Evolutionary conservation across 2,113 vertebrate species (phyloP).

Genomic region (Phalacrocorax carbo): DNA sequence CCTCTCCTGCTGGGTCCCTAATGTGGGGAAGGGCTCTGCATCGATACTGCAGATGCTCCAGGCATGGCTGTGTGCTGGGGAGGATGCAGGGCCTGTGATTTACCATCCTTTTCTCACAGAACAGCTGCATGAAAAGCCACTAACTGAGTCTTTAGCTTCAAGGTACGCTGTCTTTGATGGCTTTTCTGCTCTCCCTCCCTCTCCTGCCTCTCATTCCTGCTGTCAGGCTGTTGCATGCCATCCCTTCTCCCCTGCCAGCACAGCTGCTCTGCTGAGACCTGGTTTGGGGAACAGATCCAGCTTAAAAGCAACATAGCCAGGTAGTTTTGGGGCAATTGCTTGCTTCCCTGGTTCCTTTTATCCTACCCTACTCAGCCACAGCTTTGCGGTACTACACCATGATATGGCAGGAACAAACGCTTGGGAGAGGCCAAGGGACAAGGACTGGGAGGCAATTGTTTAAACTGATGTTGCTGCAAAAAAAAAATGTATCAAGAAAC

Average conservation of each 20-base stretch:
- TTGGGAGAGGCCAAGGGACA: not conserved
- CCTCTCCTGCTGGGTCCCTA: not conserved
- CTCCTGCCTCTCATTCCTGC: not conserved
- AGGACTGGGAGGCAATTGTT: not conserved
- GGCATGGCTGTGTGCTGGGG: not conserved
- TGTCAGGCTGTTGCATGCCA: not conserved
- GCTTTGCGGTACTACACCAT: not conserved
- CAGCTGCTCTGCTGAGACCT: not conserved
- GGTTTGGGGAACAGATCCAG: not conserved
- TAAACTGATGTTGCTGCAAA: not conserved
- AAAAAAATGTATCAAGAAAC: not conserved
- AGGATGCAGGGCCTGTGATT: not conserved
- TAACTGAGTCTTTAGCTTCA: not conserved
- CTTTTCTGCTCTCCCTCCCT: not conserved
- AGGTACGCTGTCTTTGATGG: not conserved
- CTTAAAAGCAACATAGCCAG: not conserved
- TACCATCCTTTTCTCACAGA: not conserved
- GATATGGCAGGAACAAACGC: not conserved
- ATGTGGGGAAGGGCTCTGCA: not conserved
- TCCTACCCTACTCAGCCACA: not conserved
- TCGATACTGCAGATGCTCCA: fast-evolving
- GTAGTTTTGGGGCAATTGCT: not conserved
- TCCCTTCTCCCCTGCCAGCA: not conserved
- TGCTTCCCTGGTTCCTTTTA: not conserved
- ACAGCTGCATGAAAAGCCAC: not conserved